Base-by-base conservation (phyloP, 2,113 vertebrate genomes). In the Cinclus cinclus region DNA sequence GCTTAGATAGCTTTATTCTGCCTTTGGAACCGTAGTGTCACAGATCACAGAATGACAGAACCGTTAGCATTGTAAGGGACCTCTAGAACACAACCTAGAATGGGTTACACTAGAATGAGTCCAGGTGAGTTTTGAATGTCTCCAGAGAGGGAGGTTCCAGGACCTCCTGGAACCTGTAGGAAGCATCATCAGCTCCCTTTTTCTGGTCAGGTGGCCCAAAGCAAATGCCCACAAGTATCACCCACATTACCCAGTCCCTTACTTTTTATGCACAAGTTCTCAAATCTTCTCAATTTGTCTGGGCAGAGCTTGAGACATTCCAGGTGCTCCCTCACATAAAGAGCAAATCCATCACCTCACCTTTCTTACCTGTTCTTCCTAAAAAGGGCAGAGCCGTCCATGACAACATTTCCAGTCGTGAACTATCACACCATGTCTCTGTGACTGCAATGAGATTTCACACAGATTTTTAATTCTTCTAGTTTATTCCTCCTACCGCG, bases 41-140 rank as follows among this genome's bases (percentile, higher is more conserved):
- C 24, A 77, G 13, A 80, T 62, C 21, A 49, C 18, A 68, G 39
- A 60, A 83, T 47, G 30, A 53, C 13, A 77, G 41, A 49, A 63
- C 16, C 0, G 0, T 37, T 42, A 42, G 6, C 4, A 5, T 42
- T 62, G 18, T 22, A 55, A 62, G 30, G 25, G 30, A 27, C 14
- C 15, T 83, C 21, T 55, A 55, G 15, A 67, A 17, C 9, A 35
- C 2, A 6, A 47, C 2, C 19, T 53, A 47, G 24, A 76, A n/a
- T 0, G 1, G 9, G 7, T 68, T 53, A 60, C 55, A n/a, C 7
- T 35, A 39, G 8, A 60, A 47, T 41, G 11, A 12, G 14, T 47
- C 46, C 47, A 21, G 3, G 8, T 47, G 21, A 28, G 15, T 53
- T 75, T 30, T 46, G 15, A 46, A 67, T 30, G 6, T 44, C 44